Base-by-base conservation (phyloP, 2,113 vertebrate species). In the Corythaeola cristata region DNA sequence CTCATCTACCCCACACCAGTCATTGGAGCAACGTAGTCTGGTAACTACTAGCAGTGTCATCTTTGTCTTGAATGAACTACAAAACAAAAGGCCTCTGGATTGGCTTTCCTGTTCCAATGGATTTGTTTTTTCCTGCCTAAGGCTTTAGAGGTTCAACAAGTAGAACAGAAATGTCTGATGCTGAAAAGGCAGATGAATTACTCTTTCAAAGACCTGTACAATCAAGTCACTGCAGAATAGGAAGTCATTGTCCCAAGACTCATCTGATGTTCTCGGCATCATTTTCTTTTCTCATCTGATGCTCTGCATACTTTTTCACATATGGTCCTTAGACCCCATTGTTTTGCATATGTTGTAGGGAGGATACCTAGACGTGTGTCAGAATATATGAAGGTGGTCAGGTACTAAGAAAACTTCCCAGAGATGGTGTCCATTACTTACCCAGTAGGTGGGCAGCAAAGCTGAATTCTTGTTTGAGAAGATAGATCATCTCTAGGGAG, bases 231-330 rank as follows among this genome's bases (percentile, higher is more conserved):
- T 86, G 41, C 15, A 53, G 55, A 50, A 20, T 15, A 19, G 49
- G 17, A 71, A 59, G 32, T 68, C 24, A 21, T 33, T 53, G n/a
- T 78, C 21, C 41, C 0, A 0, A 30, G 23, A 33, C 32, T 60
- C 14, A 8, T 24, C 24, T 73, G 17, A 8, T 11, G 7, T 20
- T 56, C 39, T 39, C 39, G 8, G 39, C 39, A 39, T 39, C 39
- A 39, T 39, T 39, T 39, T 39, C 39, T 39, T 11, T 9, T 39
- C 39, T 39, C 39, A 39, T 39, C 39, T 39, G 39, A 9, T 3
- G 0, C 63, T 71, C 30, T 89, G 7, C 4, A 3, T 18, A 23
- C 4, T 13, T 59, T 22, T 60, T 52, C 49, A 28, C 11, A 3
- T 13, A 6, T 9, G n/a, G 41, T 37, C 49, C 47, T 18, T 5